Base-by-base conservation (phyloP, 2,888 invertebrate species). In the Tipula vernalis region DNA sequence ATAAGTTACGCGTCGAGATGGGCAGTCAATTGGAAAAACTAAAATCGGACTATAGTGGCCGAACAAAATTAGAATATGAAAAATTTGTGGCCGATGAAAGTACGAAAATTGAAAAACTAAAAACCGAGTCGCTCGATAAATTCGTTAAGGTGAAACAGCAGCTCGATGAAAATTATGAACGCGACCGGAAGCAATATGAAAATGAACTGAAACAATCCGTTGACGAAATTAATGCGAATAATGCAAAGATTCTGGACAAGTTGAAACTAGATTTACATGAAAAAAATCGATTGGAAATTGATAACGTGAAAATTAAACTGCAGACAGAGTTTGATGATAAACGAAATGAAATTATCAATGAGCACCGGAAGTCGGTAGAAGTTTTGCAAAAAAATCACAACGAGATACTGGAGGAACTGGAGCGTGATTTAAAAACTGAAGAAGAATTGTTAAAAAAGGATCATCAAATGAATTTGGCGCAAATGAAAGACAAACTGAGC, bases 361-460 rank as follows among this genome's bases (percentile, higher is more conserved):
- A 94, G 41, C 92, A 93, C 87, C 92, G 92, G 47, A 89, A 89
- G 0, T 91, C 91, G 41, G 90, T 93, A 88, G 90, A 90, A 36
- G 90, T 90, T 2, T 87, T 92, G 10, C 91, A 91, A 85, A 89
- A 89, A 86, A 91, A 91, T 87, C 91, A 91, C 83, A 88, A 90
- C 0, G 91, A 91, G 87, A 90, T 91, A 10, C 88, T 91, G 5
- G 90, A 90, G 18, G 91, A 91, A 36, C 88, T 92, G 2, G 91
- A 92, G 84, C 89, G 91, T 0, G 91, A 91, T 87, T 85, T 91
- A 51, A 91, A 91, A 88, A 91, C 90, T 87, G 91, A 96, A 94
- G 95, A 96, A 90, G 95, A 94, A 88, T 92, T 94, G 0, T 91
- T 96, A 0, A 93, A 95, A 0, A 93, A 94, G 5, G 95, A 95